phyloP scores from a whole-genome alignment of 2,888 invertebrate genomes.

The Linhomoeus sp. region DNA sequence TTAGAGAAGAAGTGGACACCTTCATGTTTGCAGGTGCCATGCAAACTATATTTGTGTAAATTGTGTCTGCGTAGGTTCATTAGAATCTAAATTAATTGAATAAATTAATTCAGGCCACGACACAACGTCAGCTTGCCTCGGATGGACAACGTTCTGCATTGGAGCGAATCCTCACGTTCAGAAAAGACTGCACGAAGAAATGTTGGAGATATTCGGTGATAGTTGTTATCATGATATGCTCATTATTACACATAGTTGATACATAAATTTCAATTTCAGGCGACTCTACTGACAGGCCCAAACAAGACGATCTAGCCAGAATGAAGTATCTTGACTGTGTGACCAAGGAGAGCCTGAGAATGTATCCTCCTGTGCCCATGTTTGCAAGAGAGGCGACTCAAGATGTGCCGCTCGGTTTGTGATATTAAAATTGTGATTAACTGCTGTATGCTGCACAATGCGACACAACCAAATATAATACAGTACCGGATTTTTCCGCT shows the following conservation, averaged over 20 bases:
- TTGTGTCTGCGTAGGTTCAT: no score
- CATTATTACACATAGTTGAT: no score
- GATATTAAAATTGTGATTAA: no score
- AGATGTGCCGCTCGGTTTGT: conserved; percentile 22
- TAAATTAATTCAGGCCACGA: not conserved
- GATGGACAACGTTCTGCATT: not conserved
- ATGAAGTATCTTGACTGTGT: conserved; percentile 30
- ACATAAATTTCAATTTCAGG: no score
- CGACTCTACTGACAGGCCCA: conserved; percentile 23
- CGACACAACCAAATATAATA: no score
- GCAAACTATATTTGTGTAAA: no score
- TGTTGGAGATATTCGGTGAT: not conserved
- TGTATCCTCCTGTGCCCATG: conserved; percentile 29
- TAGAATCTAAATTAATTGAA: no score
- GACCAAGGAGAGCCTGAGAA: conserved; percentile 29
- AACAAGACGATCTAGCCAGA: conserved; percentile 30
- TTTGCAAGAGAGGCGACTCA: conserved; percentile 25
- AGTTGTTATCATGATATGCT: no score
- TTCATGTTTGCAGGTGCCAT: not conserved
- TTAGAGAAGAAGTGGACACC: not conserved
- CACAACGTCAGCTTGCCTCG: not conserved
- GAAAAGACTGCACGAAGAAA: not conserved
- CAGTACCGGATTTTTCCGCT: no score
- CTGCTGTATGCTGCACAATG: no score
- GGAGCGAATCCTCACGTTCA: not conserved